Conservation (phyloP, 2,113 vertebrate genomes). For the Ranitomeya imitator region DNA sequence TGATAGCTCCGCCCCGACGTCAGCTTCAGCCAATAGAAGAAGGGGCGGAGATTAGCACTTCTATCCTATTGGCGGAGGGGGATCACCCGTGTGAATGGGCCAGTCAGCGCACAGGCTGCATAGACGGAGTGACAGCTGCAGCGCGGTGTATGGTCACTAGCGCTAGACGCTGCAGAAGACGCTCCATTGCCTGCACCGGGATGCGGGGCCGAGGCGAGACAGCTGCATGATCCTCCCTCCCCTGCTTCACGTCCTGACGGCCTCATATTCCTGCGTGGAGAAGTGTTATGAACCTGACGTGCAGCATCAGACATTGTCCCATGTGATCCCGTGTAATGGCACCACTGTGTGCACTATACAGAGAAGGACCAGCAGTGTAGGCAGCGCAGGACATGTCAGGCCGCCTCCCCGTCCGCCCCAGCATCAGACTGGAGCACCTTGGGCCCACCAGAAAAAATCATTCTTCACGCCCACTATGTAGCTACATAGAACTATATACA, state of each 20-base stretch:
- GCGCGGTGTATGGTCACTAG: background rate
- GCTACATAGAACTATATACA: no score
- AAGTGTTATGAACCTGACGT: background rate
- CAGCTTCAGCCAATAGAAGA: slow-evolving; percentile 11
- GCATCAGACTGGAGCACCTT: no score
- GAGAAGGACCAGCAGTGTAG: no score
- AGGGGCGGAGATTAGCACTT: background rate
- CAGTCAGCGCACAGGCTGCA: slow-evolving; percentile 10
- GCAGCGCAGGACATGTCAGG: no score
- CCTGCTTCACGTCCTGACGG: background rate
- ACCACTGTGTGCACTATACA: no score
- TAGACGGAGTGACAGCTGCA: slow-evolving; percentile 19
- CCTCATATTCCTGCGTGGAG: background rate
- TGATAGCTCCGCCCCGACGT: background rate
- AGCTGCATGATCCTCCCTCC: background rate
- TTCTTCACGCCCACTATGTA: no score
- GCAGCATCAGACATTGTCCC: no score
- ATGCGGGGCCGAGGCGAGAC: background rate
- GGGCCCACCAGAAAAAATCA: no score
- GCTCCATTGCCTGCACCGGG: background rate
- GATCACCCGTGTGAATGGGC: slow-evolving; percentile 49
- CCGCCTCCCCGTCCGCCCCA: no score
- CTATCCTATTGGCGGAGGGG: slow-evolving; percentile 17
- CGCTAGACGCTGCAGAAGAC: background rate
- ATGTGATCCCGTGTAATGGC: no score